phyloP scores from a whole-genome alignment of 2,888 invertebrate genomes.

The Minunthozetes semirufus region DNA sequence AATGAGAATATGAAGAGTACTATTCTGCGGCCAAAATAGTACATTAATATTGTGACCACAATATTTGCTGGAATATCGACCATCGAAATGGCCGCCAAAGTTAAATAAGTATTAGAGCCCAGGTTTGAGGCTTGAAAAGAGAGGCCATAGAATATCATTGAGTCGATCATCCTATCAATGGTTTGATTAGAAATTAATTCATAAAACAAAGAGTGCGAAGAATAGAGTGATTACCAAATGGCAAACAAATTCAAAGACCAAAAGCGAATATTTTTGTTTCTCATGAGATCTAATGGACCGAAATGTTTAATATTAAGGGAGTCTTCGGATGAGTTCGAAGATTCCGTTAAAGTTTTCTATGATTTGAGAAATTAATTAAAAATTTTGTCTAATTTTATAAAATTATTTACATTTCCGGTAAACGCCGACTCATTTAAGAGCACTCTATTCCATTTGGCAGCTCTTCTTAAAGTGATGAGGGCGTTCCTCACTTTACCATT shows the following conservation, averaged over 20 bases:
- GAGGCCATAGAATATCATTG: conserved; percentile 69
- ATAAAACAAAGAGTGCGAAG: conserved; percentile 45
- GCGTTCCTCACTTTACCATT: conserved; percentile 14
- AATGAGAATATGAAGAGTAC: conserved; percentile 79
- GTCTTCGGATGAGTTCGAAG: background rate
- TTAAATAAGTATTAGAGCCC: conserved; percentile 66
- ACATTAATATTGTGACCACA: conserved; percentile 80
- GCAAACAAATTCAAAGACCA: conserved; percentile 64
- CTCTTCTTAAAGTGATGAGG: conserved; percentile 13
- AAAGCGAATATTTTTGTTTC: conserved; percentile 59
- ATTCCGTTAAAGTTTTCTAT: background rate
- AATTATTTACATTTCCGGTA: background rate
- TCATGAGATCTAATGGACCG: conserved; percentile 48
- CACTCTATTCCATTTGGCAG: conserved; percentile 27
- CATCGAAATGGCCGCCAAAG: conserved; percentile 54
- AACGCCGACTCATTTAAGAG: background rate
- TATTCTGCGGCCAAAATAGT: conserved; percentile 71
- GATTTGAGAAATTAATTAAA: background rate
- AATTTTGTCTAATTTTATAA: background rate
- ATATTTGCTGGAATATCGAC: conserved; percentile 60
- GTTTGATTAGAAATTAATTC: conserved; percentile 42
- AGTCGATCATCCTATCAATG: conserved; percentile 62
- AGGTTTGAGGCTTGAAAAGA: conserved; percentile 67
- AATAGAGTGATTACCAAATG: conserved; percentile 48
- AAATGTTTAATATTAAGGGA: background rate